Evolutionary conservation across 2,113 vertebrate genomes (phyloP), one percentile per base, ranked within the genome.

Genomic region (Lophius piscatorius): DNA sequence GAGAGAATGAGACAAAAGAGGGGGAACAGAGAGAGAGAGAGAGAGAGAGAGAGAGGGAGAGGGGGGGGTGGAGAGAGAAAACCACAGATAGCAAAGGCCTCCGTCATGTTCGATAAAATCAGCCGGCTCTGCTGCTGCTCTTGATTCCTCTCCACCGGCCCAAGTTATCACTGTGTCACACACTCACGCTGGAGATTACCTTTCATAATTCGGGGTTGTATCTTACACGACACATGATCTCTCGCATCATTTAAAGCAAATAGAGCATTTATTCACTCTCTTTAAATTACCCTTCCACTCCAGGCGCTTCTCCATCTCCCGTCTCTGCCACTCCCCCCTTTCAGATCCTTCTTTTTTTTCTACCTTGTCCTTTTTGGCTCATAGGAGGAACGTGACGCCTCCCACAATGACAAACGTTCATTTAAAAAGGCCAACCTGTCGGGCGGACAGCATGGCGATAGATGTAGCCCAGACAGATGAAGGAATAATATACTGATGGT

Each of bases 351-450:
- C 36, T 52, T 44, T 29, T 45, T 20, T 42, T 13, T 20, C n/a
- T 23, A 31, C 31, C 47, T 29, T 21, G 55, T 58, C 65, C 40
- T 62, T 36, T 51, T 39, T 21, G 46, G 51, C 78, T 66, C 54
- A 58, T 61, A 46, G 74, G 50, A 80, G 70, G 66, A 81, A 78
- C 69, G 50, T 55, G 60, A 67, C 20, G 61, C 73, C 62, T 64
- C 64, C 59, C 44, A 52, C 85, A 85, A 80, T 90, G 87, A 88
- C 85, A 90, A 87, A 90, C 57, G 60, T 75, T 76, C 71, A 79
- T 90, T 88, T 91, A 77, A 86, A 83, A 84, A 74, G 80, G 82
- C 80, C 77, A 80, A 74, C 63, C 84, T 81, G 85, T 85, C 88
- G 88, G 67, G 64, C 59, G 69, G 71, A 65, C 56, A 21, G 75